Evolutionary conservation across 2,113 vertebrate species (phyloP).

Genomic region (Hippolais icterina): DNA sequence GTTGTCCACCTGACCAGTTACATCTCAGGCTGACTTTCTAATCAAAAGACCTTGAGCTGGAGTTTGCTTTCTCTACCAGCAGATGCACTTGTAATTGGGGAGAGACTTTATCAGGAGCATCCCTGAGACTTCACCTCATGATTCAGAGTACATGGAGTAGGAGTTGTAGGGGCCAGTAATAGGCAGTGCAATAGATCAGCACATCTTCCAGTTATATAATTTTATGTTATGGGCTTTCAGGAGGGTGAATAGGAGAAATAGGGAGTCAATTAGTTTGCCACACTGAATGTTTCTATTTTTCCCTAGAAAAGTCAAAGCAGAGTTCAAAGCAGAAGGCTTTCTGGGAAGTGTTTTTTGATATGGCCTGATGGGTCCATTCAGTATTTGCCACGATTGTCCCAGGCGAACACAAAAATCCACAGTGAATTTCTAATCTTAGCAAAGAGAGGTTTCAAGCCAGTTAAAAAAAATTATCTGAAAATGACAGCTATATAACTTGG

Average conservation of each 20-base stretch:
- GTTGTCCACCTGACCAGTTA: neutral
- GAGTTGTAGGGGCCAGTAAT: accelerated
- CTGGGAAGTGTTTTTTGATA: neutral
- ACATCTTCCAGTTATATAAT: neutral
- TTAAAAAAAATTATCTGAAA: neutral
- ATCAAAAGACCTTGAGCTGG: neutral
- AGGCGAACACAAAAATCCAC: neutral
- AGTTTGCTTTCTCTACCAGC: neutral
- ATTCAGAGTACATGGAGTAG: accelerated
- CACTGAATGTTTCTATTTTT: neutral
- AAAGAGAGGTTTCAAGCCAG: neutral
- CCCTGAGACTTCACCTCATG: neutral
- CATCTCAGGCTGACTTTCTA: neutral
- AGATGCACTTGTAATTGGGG: neutral
- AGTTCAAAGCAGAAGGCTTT: neutral
- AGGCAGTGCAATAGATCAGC: neutral
- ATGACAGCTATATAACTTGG: neutral
- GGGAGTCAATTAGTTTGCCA: neutral
- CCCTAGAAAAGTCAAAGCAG: neutral
- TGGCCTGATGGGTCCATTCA: neutral
- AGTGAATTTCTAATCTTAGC: neutral
- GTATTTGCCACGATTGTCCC: neutral
- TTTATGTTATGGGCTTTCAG: neutral
- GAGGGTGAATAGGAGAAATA: neutral
- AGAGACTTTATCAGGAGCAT: neutral